A percentile compares a stretch with the other conserved stretches of the same genome.
These are phyloP conservation scores for Lepus timidus DNA, from an alignment of 2,113 vertebrate species.

Conservation along the genomic window DNA sequence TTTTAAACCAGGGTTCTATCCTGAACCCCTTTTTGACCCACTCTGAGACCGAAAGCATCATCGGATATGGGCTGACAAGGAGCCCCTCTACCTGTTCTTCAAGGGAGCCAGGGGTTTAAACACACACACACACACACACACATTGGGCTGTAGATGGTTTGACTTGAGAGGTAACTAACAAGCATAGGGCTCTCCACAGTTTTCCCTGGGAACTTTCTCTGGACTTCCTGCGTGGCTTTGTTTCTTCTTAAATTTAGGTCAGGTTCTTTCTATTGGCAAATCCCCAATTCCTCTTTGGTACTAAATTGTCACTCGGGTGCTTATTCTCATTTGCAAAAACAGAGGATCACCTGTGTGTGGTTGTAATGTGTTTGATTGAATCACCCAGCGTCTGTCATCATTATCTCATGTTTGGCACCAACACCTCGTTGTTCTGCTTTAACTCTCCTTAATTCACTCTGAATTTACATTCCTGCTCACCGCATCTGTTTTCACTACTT, in stretches of 20 bases:
- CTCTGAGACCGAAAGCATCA: not conserved
- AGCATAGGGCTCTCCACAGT: not conserved
- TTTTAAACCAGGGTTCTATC: not conserved
- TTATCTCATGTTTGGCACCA: not conserved
- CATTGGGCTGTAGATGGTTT: not conserved
- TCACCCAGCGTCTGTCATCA: too few species aligned
- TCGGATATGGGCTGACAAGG: too few species aligned
- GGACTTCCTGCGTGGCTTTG: not conserved
- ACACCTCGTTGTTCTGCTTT: not conserved
- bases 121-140: not conserved
- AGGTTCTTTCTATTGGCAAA: not conserved
- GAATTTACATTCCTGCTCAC: not conserved
- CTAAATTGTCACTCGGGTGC: not conserved
- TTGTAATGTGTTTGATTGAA: not conserved
- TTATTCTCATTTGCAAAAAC: not conserved
- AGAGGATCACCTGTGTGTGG: too few species aligned
- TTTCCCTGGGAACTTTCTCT: conserved; percentile 6
- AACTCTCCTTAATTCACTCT: not conserved
- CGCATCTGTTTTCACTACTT: conserved; percentile 30
- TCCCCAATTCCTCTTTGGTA: not conserved
- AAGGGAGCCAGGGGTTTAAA: not conserved
- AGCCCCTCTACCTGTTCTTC: not conserved
- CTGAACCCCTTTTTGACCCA: not conserved
- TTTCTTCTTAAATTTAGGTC: conserved; percentile 6
- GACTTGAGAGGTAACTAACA: not conserved